These are phyloP conservation scores for Tetragnatha versicolor DNA, from an alignment of 1,140 invertebrate species.

Conservation along the genomic window DNA sequence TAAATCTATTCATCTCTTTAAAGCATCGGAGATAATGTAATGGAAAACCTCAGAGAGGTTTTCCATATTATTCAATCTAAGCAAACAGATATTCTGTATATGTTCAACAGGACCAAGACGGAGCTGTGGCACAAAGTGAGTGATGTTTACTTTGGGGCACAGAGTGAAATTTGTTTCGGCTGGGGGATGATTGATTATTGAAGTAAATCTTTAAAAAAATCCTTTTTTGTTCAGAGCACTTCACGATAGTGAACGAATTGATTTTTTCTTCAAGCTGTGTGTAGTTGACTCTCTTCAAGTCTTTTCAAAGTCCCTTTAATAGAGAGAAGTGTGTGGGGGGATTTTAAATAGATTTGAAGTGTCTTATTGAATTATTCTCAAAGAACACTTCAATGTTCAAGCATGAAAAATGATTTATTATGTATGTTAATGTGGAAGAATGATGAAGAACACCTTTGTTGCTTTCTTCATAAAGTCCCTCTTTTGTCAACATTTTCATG, in stretches of 20 bases:
- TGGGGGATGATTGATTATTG: conserved; percentile 27
- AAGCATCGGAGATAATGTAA: conserved; percentile 31
- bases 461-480: no score
- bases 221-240: neutral
- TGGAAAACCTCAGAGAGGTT: conserved; percentile 22
- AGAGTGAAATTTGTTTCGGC: conserved; percentile 17
- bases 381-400: no score
- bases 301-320: no score
- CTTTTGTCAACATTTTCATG: no score
- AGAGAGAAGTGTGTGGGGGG: no score
- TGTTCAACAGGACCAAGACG: conserved; percentile 8
- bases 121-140: neutral
- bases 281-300: no score
- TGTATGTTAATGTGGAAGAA: no score
- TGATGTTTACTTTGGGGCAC: conserved; percentile 16
- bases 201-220: conserved; percentile 20
- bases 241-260: neutral
- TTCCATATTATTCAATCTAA: conserved; percentile 25
- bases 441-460: no score
- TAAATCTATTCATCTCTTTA: conserved; percentile 28
- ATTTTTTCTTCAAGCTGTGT: conserved; percentile 3
- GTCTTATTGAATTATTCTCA: no score
- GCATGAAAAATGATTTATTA: no score
- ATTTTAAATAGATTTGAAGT: no score
- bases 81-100: conserved; percentile 2